Conservation (phyloP, 2,888 invertebrate species). For the Dasypolia templi region DNA sequence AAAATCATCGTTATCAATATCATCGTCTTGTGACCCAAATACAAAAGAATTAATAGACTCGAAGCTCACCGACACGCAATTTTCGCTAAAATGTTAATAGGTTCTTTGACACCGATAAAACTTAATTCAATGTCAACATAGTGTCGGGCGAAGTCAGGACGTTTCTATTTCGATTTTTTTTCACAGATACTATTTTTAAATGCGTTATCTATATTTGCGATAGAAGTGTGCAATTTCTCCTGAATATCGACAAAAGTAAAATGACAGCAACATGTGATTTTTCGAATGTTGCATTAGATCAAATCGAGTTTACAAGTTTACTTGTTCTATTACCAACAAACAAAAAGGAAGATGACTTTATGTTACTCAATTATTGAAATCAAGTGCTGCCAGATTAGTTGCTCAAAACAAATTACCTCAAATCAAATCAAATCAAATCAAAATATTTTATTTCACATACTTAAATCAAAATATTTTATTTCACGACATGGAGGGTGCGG, state of each 20-base stretch:
- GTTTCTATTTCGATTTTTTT: constrained; percentile 64
- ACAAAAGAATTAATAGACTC: constrained; percentile 52
- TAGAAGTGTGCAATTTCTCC: constrained; percentile 29
- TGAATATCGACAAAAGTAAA: constrained; percentile 9
- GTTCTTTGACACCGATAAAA: constrained; percentile 85
- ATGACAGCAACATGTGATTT: not conserved
- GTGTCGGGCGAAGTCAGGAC: constrained; percentile 66
- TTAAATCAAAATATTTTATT: too few relatives aligned
- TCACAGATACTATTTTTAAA: constrained; percentile 43
- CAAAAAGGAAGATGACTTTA: not conserved
- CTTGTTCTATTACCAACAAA: not conserved
- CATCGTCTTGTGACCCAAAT: constrained; percentile 56
- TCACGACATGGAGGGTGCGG: too few relatives aligned
- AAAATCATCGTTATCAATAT: constrained; percentile 10
- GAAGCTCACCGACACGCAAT: constrained; percentile 58
- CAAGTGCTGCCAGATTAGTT: not conserved
- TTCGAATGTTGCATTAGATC: constrained; percentile 18
- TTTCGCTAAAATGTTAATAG: constrained; percentile 81
- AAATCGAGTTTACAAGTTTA: constrained; percentile 30
- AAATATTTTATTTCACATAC: too few relatives aligned
- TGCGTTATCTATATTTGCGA: constrained; percentile 47
- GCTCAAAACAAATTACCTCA: too few relatives aligned
- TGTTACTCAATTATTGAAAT: not conserved
- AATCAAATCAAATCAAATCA: too few relatives aligned
- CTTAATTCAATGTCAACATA: constrained; percentile 80